phyloP scores from a whole-genome alignment of 2,113 vertebrate genomes.

The Colinus virginianus region DNA sequence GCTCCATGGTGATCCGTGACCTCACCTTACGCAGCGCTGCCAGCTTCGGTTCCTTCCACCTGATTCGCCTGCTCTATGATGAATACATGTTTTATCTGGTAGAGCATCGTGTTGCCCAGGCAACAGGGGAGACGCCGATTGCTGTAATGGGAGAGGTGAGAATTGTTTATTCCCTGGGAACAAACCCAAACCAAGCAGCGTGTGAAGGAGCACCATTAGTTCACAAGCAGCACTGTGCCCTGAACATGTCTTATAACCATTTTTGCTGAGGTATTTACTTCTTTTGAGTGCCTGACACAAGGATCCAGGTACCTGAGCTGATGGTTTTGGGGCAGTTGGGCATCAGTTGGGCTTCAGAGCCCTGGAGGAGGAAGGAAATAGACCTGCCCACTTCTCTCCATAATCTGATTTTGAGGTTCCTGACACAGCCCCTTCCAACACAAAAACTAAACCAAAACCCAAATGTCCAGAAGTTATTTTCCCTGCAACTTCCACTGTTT shows the following conservation, averaged over 20 bases:
- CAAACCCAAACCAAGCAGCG: neutral
- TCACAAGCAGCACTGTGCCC: rapidly evolving
- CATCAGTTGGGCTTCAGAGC: neutral
- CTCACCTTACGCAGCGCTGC: conserved; percentile 95
- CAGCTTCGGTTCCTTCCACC: conserved; percentile 97
- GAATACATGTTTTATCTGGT: conserved; percentile 99
- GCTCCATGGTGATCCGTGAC: conserved; percentile 99
- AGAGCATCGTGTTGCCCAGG: conserved; percentile 94
- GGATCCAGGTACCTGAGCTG: neutral
- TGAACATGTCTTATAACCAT: rapidly evolving
- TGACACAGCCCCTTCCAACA: neutral
- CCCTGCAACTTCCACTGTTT: neutral
- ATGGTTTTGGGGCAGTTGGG: neutral
- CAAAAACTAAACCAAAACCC: neutral
- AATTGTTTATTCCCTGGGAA: neutral
- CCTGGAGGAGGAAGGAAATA: neutral
- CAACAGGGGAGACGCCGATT: conserved; percentile 94
- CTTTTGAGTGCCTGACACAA: neutral
- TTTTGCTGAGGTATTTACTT: neutral
- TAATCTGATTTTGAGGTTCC: neutral
- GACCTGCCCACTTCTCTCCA: neutral
- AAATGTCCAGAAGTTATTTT: neutral
- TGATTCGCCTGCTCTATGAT: conserved; percentile 96
- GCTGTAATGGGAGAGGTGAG: conserved; percentile 98
- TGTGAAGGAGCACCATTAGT: rapidly evolving